A percentile compares a stretch with the other conserved stretches of the same genome.
Evolutionary conservation across 2,888 invertebrate species (phyloP).

Genomic region (Cheiracanthium punctorium): DNA sequence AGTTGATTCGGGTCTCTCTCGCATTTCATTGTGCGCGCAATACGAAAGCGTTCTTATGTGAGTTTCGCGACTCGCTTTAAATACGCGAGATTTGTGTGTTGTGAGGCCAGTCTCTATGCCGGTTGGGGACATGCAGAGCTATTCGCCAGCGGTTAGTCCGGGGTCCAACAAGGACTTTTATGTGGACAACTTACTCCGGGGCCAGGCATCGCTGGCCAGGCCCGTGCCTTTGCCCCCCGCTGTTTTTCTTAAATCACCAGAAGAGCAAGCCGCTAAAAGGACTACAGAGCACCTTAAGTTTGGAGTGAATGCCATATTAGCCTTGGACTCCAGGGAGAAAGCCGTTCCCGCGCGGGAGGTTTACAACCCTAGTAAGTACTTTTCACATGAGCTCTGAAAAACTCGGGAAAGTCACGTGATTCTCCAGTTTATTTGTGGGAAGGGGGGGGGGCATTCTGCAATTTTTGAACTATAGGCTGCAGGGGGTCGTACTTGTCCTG

Average conservation of each 20-base stretch:
- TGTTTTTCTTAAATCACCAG: neutral
- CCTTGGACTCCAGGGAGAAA: constrained; percentile 28
- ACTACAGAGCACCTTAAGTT: constrained; percentile 37
- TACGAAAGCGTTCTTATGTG: constrained; percentile 26
- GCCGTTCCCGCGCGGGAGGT: constrained; percentile 2
- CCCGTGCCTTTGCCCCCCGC: constrained; percentile 44
- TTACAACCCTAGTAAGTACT: constrained; percentile 31
- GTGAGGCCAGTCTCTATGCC: constrained; percentile 30
- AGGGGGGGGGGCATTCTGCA: too few species aligned
- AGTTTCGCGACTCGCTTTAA: constrained; percentile 27
- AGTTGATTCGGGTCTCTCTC: neutral
- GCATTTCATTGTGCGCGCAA: constrained; percentile 28
- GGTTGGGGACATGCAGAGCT: constrained; percentile 30
- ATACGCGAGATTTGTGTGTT: neutral
- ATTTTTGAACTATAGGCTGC: too few species aligned
- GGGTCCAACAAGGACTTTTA: constrained; percentile 44
- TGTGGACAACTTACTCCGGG: constrained; percentile 53
- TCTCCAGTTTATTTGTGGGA: too few species aligned
- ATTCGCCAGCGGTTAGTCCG: neutral
- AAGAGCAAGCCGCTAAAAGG: constrained; percentile 24
- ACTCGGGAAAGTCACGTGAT: too few species aligned
- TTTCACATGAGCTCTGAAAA: too few species aligned
- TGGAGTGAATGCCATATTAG: constrained; percentile 62
- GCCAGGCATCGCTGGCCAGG: constrained; percentile 28
- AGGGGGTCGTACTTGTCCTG: too few species aligned